Evolutionary conservation across 2,113 vertebrate species (phyloP).

Genomic region (Psittacus erithacus): DNA sequence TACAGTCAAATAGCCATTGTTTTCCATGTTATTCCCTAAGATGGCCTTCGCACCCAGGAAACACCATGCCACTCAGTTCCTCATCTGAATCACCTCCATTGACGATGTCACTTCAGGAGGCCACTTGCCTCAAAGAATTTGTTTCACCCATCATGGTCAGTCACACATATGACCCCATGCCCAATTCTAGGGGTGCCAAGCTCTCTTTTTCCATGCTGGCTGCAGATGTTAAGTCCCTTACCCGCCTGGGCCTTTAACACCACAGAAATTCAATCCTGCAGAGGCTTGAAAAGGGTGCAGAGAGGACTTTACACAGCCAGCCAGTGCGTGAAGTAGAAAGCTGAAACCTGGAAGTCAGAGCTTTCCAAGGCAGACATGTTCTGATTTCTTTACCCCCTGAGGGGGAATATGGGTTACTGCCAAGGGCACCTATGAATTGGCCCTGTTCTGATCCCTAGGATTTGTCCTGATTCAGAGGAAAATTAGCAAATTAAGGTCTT

Average conservation of each 20-base stretch:
- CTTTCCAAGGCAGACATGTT: neutral
- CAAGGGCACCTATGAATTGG: constrained; percentile 42
- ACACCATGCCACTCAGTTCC: neutral
- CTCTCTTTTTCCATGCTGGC: neutral
- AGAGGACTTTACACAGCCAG: neutral
- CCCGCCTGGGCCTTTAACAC: neutral
- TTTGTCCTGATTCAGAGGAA: constrained; percentile 52
- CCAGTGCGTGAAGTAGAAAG: neutral
- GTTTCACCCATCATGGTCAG: neutral
- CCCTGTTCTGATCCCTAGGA: constrained; percentile 25
- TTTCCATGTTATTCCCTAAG: neutral
- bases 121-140: neutral
- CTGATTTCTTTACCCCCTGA: constrained; percentile 36
- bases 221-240: neutral
- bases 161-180: neutral
- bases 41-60: neutral
- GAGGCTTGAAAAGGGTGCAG: neutral
- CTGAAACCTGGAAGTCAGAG: neutral
- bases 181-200: neutral
- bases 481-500: neutral
- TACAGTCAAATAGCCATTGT: neutral
- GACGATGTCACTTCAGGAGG: neutral
- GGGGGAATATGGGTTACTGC: constrained; percentile 30
- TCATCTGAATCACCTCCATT: neutral
- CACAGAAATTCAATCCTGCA: neutral